phyloP scores from a whole-genome alignment of 2,888 invertebrate genomes.

The Andrena haemorrhoa region DNA sequence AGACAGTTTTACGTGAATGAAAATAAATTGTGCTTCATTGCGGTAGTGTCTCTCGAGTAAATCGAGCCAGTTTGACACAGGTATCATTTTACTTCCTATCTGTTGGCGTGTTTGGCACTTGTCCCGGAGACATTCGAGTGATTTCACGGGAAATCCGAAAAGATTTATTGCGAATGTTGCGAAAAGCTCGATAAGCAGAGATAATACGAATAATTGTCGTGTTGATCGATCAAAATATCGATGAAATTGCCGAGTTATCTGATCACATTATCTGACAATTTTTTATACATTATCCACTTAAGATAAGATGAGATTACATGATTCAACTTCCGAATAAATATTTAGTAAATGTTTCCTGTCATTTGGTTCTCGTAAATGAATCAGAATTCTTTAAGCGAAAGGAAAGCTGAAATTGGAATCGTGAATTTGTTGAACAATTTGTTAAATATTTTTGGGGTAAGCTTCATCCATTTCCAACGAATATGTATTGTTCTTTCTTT shows the following conservation, averaged over 20 bases:
- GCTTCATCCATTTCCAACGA: too few relatives aligned
- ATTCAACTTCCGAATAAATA: constrained; percentile 11
- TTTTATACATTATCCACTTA: constrained; percentile 9
- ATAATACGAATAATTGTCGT: not conserved
- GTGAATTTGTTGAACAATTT: not conserved
- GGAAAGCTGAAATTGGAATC: not conserved
- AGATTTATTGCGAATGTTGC: not conserved
- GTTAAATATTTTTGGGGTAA: not conserved
- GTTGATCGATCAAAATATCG: constrained; percentile 6
- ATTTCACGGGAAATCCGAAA: not conserved
- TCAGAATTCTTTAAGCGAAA: not conserved
- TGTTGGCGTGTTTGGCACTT: not conserved
- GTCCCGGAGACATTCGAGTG: not conserved
- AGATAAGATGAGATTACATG: constrained; percentile 18
- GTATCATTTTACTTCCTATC: not conserved
- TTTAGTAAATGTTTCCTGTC: not conserved
- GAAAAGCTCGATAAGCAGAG: constrained; percentile 7
- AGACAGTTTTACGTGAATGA: not conserved
- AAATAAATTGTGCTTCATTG: not conserved
- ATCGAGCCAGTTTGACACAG: not conserved
- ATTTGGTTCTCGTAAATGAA: not conserved
- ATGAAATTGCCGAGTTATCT: constrained; percentile 31
- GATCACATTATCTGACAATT: constrained; percentile 26
- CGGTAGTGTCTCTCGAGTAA: not conserved
- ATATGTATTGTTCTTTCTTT: too few relatives aligned